Conservation (phyloP, 2,797 vertebrate genomes). For the Intellagama lesueurii region DNA sequence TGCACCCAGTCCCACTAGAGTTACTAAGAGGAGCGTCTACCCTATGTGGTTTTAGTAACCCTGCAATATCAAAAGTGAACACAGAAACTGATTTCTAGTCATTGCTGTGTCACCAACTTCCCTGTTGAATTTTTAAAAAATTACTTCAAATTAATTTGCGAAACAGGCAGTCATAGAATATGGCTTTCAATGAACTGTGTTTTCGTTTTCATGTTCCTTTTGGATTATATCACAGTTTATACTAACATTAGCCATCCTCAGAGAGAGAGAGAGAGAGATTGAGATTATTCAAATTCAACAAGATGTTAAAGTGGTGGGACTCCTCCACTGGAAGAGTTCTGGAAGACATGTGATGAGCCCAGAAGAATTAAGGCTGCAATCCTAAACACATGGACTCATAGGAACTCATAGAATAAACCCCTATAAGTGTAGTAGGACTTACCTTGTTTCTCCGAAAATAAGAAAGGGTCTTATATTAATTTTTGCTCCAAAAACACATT, state of each 20-base stretch:
- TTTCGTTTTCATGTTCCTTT: not conserved
- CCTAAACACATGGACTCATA: not conserved
- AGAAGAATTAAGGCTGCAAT: not conserved
- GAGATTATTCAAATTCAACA: not conserved
- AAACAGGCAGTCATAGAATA: not conserved
- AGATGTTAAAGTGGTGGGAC: not conserved
- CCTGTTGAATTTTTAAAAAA: fast-evolving
- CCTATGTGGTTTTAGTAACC: not conserved
- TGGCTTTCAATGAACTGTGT: constrained; percentile 6
- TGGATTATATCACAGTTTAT: not conserved
- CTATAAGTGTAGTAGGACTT: not conserved
- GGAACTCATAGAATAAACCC: not conserved
- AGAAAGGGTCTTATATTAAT: too few relatives aligned
- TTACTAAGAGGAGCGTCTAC: constrained; percentile 11
- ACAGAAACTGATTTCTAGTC: not conserved
- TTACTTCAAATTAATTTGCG: not conserved
- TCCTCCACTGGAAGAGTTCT: not conserved
- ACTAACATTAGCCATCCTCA: not conserved
- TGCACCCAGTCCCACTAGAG: constrained; percentile 1
- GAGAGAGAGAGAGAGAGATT: not conserved
- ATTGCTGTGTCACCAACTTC: constrained; percentile 3
- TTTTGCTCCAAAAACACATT: too few relatives aligned
- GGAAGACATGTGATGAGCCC: not conserved
- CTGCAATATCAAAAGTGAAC: not conserved
- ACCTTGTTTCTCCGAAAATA: too few relatives aligned